Base-by-base conservation (phyloP, 2,797 vertebrate species). In the Antrozous pallidus region DNA sequence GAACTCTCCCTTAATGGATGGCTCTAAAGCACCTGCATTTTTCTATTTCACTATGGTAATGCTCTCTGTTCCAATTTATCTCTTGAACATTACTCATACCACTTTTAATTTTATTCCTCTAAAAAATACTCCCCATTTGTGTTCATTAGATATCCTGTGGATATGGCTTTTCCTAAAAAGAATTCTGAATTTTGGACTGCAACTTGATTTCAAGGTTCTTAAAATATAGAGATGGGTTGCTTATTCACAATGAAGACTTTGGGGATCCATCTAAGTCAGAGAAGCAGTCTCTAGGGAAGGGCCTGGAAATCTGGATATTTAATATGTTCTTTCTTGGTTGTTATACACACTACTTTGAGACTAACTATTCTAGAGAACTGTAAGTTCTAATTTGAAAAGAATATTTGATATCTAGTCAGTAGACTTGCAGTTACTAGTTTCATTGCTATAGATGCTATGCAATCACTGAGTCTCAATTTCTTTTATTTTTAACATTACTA, bases 111-210 rank as follows among this genome's bases (percentile, higher is more conserved):
- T 88, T 80, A 65, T 49, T 31, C 33, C 12, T 40, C 51, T 47
- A 73, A 26, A 22, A 40, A 80, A 73, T 33, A 3, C 22, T 77
- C 54, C 1, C 31, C 26, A 31, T 65, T 56, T 78, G 8, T 7
- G 31, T 65, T 75, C 33, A 33, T 63, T 63, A 85, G 22, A 84
- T 78, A 65, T 83, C 33, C 28, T 79, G 6, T 85, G 33, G 31
- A 63, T 6, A 9, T 22, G 54, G 18, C 8, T 93, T 75, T 80
- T 86, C 24, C 47, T 89, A 73, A 78, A 56, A 91, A 71, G 17
- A 90, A 85, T 81, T 74, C 10, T 90, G 28, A 96, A 78, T 67
- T 70, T 90, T 33, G 90, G 89, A 70, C 9, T 77, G 56, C 18
- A 20, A 2, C 28, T 31, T 63, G 13, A 28, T 17, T 6, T 28